Percentiles rank a stretch among this genome's conserved stretches.
Conservation (phyloP, 1,140 invertebrate genomes). For the Druon quercuslanigerum region DNA sequence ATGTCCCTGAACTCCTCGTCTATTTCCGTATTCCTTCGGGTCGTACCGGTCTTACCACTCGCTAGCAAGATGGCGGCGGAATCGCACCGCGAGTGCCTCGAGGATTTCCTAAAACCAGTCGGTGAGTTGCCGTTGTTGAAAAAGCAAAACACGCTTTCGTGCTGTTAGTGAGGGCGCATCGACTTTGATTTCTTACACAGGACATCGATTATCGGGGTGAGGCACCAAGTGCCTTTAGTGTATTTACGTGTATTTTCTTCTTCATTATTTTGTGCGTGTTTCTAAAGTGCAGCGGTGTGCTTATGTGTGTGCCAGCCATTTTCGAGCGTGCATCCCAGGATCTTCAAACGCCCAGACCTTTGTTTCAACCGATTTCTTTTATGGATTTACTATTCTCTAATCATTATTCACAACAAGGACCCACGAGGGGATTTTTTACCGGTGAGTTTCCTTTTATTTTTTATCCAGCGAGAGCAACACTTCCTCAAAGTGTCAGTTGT, state of each 20-base stretch:
- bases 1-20: too few species aligned
- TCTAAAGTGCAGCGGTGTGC: slow-evolving; percentile 41
- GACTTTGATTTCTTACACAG: slow-evolving; percentile 17
- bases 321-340: slow-evolving; percentile 54
- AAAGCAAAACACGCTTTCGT: slow-evolving; percentile 49
- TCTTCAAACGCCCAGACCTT: slow-evolving; percentile 25
- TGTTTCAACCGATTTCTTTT: slow-evolving; percentile 1
- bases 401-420: slow-evolving; percentile 10
- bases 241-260: slow-evolving; percentile 15
- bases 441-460: slow-evolving; percentile 10
- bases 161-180: slow-evolving; percentile 34
- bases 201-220: slow-evolving; percentile 34
- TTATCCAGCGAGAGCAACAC: not conserved
- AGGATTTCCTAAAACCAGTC: slow-evolving; percentile 58
- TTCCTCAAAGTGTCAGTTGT: slow-evolving; percentile 7
- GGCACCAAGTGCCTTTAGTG: slow-evolving; percentile 32
- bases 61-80: slow-evolving; percentile 56
- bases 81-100: slow-evolving; percentile 54
- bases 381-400: slow-evolving; percentile 15
- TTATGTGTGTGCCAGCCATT: slow-evolving; percentile 55
- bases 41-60: too few species aligned
- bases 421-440: not conserved
- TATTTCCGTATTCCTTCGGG: too few species aligned
- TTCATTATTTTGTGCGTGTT: slow-evolving; percentile 49
- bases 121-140: slow-evolving; percentile 39